These are phyloP conservation scores for Metopolophium dirhodum DNA, from an alignment of 1,140 invertebrate species.

Conservation along the genomic window DNA sequence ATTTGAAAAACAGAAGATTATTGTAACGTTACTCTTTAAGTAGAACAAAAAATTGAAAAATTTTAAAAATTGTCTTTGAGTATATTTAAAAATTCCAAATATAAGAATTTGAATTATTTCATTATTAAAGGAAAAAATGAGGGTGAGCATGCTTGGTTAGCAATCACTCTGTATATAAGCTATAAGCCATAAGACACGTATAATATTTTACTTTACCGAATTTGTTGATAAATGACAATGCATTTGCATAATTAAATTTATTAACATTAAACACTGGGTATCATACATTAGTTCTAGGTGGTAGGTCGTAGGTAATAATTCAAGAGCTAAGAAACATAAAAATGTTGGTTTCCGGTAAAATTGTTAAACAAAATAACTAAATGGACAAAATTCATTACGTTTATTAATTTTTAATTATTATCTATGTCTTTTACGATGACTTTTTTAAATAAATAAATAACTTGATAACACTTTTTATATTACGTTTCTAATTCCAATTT, in stretches of 20 bases:
- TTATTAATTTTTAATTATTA: background rate
- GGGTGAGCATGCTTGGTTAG: too few relatives aligned
- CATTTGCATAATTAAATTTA: background rate
- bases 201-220: background rate
- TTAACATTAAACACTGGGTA: background rate
- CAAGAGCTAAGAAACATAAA: background rate
- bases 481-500: background rate
- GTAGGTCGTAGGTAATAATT: background rate
- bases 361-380: background rate
- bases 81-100: too few relatives aligned
- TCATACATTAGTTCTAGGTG: background rate
- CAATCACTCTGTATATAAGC: too few relatives aligned
- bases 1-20: too few relatives aligned
- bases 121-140: too few relatives aligned
- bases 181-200: background rate
- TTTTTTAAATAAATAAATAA: background rate
- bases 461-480: background rate
- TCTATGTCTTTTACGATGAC: background rate
- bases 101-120: too few relatives aligned
- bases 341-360: background rate
- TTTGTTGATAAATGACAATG: background rate
- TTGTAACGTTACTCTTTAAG: too few relatives aligned
- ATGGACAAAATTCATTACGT: background rate
- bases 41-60: too few relatives aligned
- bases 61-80: too few relatives aligned